These are phyloP conservation scores for cattle (Bos taurus) DNA, from an alignment of 2,113 vertebrate species.

Conservation along the genomic window ARS-UCD2.0 NC_037344.1:31886501-31887000, in stretches of 20 bases:
- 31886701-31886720: no score
- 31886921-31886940: neutral
- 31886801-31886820: no score
- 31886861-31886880: neutral
- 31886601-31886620: neutral
- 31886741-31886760: no score
- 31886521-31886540: neutral
- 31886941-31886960: neutral
- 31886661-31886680: neutral
- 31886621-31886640: neutral
- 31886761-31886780: no score
- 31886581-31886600: neutral
- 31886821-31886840: no score
- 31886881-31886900: neutral
- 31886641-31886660: neutral
- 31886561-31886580: neutral
- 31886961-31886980: neutral
- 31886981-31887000: neutral
- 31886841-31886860: neutral
- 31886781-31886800: no score
- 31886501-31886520: neutral
- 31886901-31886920: neutral
- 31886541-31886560: neutral
- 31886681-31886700: no score
- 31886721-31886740: no score